phyloP scores from a whole-genome alignment of 2,113 vertebrate species.

The Osmerus eperlanus region DNA sequence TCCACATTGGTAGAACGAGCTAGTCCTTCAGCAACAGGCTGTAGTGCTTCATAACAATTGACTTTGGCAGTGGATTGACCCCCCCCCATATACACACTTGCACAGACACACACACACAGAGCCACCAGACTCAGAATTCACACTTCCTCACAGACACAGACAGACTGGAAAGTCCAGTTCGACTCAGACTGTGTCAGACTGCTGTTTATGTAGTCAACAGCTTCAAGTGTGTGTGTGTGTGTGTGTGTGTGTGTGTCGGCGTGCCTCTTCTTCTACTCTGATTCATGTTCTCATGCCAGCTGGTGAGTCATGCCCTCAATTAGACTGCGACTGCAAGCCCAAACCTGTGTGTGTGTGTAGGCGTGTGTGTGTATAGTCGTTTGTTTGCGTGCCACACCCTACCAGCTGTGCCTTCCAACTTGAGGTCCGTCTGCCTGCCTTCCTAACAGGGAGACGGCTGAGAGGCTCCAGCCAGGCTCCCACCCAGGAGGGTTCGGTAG shows the following conservation, averaged over 20 bases:
- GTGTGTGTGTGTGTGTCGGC: conserved; percentile 1
- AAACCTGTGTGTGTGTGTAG: background rate
- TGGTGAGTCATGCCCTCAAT: conserved; percentile 1
- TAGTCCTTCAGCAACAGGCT: too few species aligned
- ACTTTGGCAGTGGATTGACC: background rate
- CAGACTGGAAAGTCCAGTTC: background rate
- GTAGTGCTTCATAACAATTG: too few species aligned
- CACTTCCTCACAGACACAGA: background rate
- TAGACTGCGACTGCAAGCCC: background rate
- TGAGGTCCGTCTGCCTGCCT: too few species aligned
- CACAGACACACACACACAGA: background rate
- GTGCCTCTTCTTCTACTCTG: background rate
- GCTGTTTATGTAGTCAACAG: background rate
- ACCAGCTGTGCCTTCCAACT: background rate
- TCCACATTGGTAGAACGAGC: too few species aligned
- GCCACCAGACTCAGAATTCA: too few species aligned
- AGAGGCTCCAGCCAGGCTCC: too few species aligned
- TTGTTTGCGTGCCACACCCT: background rate
- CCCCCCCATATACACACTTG: background rate
- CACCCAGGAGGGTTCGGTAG: too few species aligned
- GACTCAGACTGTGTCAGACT: background rate
- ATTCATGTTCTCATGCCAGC: background rate
- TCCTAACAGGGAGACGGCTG: too few species aligned
- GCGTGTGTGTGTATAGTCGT: background rate
- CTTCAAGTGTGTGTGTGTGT: background rate